Conservation (phyloP, 2,113 vertebrate genomes). For the Chaetodon trifascialis region DNA sequence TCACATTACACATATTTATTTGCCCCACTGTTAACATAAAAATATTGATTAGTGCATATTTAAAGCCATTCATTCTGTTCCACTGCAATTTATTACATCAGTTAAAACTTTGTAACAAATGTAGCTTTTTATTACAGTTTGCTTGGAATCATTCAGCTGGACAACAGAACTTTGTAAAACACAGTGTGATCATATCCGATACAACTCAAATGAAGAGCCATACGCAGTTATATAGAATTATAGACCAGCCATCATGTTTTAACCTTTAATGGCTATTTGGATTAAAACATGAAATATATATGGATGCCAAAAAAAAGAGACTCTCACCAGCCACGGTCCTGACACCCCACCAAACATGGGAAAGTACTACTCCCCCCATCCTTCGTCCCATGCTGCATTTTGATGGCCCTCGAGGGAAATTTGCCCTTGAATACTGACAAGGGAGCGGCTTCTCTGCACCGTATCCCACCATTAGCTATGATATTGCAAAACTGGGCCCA, state of each 20-base stretch:
- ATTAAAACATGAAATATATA: slow-evolving; percentile 3
- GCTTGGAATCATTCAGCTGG: neutral
- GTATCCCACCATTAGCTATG: slow-evolving; percentile 37
- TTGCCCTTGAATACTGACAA: slow-evolving; percentile 65
- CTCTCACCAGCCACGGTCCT: neutral
- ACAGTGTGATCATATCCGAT: neutral
- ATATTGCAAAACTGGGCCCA: slow-evolving; percentile 59
- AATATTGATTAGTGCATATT: neutral
- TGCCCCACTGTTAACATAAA: neutral
- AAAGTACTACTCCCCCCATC: slow-evolving; percentile 44
- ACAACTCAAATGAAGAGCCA: too few species aligned
- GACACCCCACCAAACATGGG: slow-evolving; percentile 45
- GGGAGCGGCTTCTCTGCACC: slow-evolving; percentile 47
- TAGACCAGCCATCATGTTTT: neutral
- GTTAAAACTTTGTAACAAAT: neutral
- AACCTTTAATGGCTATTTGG: neutral
- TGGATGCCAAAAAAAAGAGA: neutral
- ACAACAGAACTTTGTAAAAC: neutral
- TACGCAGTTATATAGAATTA: neutral
- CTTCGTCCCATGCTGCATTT: slow-evolving; percentile 56
- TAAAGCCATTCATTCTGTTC: neutral
- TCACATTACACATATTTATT: neutral
- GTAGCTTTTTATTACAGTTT: neutral
- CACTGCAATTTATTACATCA: neutral
- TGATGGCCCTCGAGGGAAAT: slow-evolving; percentile 69